Conservation (phyloP, 2,113 vertebrate species). For the Miniopterus natalensis region DNA sequence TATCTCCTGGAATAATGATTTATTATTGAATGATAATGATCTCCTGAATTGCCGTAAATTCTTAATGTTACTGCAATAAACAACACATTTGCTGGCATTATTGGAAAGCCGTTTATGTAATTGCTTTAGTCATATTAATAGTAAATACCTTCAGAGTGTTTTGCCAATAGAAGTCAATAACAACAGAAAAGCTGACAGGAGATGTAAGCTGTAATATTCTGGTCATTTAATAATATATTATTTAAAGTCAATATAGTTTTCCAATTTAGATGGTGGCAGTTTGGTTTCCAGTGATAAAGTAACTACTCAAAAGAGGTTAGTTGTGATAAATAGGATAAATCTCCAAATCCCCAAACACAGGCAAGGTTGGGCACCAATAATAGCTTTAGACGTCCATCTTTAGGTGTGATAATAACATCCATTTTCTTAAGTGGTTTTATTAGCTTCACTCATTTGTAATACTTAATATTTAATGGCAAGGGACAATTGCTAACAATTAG, state of each 20-base stretch:
- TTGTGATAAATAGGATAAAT: constrained; percentile 26
- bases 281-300: constrained; percentile 57
- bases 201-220: neutral
- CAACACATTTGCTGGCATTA: neutral
- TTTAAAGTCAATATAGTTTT: constrained; percentile 49
- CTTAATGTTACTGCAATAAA: constrained; percentile 11
- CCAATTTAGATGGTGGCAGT: neutral
- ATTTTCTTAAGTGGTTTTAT: constrained; percentile 74
- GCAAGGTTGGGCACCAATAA: neutral
- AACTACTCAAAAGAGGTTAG: constrained; percentile 47
- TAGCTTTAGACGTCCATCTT: neutral
- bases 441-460: constrained; percentile 33
- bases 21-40: constrained; percentile 30
- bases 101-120: constrained; percentile 31
- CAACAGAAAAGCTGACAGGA: neutral
- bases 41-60: neutral
- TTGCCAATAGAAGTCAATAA: constrained; percentile 32
- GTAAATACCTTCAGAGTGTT: neutral
- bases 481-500: constrained; percentile 59
- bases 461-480: constrained; percentile 70
- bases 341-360: constrained; percentile 9
- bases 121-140: neutral
- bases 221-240: constrained; percentile 3
- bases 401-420: constrained; percentile 1
- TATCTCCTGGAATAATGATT: neutral